These are phyloP conservation scores for Brotula barbata DNA, from an alignment of 2,797 vertebrate genomes.

Conservation along the genomic window DNA sequence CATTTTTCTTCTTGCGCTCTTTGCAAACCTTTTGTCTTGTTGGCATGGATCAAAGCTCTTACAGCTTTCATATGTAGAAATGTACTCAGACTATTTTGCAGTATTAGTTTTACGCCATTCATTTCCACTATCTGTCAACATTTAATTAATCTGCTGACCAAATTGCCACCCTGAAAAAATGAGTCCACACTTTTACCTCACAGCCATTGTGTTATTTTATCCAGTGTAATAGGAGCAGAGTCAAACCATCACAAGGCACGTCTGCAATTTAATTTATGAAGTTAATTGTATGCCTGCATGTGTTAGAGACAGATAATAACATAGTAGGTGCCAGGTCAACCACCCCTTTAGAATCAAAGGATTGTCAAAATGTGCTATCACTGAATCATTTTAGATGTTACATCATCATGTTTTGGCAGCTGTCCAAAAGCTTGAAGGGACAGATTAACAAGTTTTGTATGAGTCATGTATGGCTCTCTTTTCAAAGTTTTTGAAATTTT, in stretches of 20 bases:
- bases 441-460: too few relatives aligned
- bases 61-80: neutral
- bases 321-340: conserved; percentile 1
- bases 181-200: conserved; percentile 7
- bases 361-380: neutral
- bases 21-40: too few relatives aligned
- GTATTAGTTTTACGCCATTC: neutral
- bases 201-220: conserved; percentile 1
- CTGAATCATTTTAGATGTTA: too few relatives aligned
- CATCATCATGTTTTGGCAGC: too few relatives aligned
- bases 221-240: neutral
- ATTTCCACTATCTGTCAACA: conserved; percentile 1
- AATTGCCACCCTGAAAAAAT: neutral
- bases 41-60: too few relatives aligned
- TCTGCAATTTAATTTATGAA: conserved; percentile 28
- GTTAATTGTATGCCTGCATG: neutral
- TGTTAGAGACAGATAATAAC: neutral
- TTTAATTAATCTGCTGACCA: conserved; percentile 25
- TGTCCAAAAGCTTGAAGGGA: too few relatives aligned
- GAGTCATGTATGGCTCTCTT: too few relatives aligned
- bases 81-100: too few relatives aligned
- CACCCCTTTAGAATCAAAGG: neutral
- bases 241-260: neutral
- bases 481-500: too few relatives aligned
- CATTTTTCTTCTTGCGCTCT: too few relatives aligned